These are phyloP conservation scores for Lacerta viridis DNA, from an alignment of 2,797 vertebrate genomes.

Conservation along the genomic window DNA sequence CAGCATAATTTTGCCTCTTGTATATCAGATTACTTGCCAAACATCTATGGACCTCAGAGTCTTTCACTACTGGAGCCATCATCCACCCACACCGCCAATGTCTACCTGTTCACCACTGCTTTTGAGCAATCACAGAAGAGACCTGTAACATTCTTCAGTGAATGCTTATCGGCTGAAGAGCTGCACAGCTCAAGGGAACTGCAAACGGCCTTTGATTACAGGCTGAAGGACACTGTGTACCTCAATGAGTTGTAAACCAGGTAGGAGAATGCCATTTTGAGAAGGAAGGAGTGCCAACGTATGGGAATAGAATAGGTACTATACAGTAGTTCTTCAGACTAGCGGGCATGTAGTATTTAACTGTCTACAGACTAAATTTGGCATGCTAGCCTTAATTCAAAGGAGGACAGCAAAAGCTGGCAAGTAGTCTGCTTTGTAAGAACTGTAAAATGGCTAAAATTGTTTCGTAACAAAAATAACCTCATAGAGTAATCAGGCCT, in stretches of 20 bases:
- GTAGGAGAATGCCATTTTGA: background rate
- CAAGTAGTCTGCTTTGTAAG: background rate
- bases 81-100: background rate
- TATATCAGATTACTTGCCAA: background rate
- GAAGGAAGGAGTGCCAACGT: background rate
- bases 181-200: background rate
- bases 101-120: background rate
- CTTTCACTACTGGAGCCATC: conserved; percentile 1
- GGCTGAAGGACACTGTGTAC: background rate
- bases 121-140: background rate
- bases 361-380: background rate
- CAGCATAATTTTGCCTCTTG: background rate
- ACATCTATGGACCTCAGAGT: background rate
- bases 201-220: background rate
- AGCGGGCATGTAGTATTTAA: background rate
- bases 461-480: background rate
- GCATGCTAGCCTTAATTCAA: background rate
- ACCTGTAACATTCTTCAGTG: background rate
- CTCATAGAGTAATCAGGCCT: background rate
- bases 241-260: background rate
- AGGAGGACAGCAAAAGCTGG: background rate
- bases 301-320: background rate
- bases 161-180: background rate
- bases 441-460: background rate
- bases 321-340: background rate